Conservation (phyloP, 2,797 vertebrate species). For the Macroramphosus scolopax region DNA sequence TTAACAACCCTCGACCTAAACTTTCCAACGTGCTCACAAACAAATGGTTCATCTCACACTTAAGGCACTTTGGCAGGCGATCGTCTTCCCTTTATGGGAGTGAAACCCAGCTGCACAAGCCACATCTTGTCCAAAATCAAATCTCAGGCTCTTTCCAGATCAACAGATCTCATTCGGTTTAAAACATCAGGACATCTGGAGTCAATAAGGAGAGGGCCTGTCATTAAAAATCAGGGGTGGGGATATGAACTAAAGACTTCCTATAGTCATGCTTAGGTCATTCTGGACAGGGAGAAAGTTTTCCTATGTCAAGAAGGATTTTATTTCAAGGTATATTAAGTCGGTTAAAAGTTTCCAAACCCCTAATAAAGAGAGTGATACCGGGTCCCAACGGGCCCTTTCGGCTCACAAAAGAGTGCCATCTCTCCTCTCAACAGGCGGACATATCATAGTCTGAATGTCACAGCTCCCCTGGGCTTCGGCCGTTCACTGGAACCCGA, state of each 20-base stretch:
- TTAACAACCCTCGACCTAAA: conserved; percentile 67
- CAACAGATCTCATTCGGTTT: conserved; percentile 44
- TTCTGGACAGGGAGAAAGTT: conserved; percentile 2
- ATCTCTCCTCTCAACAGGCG: conserved; percentile 48
- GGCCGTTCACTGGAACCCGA: conserved; percentile 49
- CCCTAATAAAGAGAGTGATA: conserved; percentile 48
- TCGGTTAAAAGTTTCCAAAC: conserved; percentile 46
- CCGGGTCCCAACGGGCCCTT: conserved; percentile 35
- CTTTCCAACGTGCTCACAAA: conserved; percentile 62
- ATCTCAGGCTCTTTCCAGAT: conserved; percentile 47
- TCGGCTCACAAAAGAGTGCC: conserved; percentile 53
- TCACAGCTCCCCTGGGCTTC: conserved; percentile 59
- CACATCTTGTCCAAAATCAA: conserved; percentile 60
- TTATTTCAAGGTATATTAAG: conserved; percentile 40
- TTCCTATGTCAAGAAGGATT: conserved; percentile 17
- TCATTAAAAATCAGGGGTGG: conserved; percentile 46
- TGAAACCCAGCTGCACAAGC: conserved; percentile 62
- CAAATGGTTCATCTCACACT: conserved; percentile 59
- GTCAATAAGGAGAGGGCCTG: conserved; percentile 48
- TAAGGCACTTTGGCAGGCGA: conserved; percentile 57
- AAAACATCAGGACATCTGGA: conserved; percentile 68
- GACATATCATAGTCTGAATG: conserved; percentile 49
- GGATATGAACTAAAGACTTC: conserved; percentile 20
- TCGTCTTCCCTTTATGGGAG: conserved; percentile 43
- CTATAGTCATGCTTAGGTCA: conserved; percentile 30